These are phyloP conservation scores for Phrynosoma blainvillii DNA, from an alignment of 2,113 vertebrate genomes.

Conservation along the genomic window DNA sequence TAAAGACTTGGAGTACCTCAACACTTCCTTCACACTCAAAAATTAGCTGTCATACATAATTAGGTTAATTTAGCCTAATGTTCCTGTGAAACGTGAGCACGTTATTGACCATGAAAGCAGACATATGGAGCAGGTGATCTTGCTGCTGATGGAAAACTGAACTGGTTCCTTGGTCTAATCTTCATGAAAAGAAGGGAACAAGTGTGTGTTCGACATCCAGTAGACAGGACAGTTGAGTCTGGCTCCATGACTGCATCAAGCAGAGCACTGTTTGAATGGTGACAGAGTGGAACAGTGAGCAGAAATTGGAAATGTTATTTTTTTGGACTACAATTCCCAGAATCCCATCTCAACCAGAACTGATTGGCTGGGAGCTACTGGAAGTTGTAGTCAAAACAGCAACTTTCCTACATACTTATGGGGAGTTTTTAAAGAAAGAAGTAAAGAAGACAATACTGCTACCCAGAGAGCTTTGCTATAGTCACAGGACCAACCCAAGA, in stretches of 20 bases:
- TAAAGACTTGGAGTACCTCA: constrained; percentile 57
- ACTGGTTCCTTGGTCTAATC: not conserved
- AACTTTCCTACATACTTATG: too few relatives aligned
- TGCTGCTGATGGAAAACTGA: constrained; percentile 42
- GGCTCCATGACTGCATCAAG: not conserved
- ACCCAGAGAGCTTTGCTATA: too few relatives aligned
- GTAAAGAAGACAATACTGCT: too few relatives aligned
- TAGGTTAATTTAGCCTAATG: constrained; percentile 67
- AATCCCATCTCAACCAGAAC: too few relatives aligned
- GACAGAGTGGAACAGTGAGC: not conserved
- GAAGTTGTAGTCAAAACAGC: too few relatives aligned
- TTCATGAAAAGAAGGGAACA: not conserved
- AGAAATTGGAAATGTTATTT: not conserved
- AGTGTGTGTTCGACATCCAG: not conserved
- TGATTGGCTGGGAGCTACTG: too few relatives aligned
- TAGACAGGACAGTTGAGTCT: not conserved
- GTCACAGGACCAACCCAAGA: too few relatives aligned
- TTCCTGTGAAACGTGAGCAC: constrained; percentile 59
- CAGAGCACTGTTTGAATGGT: not conserved
- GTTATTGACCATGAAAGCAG: constrained; percentile 72
- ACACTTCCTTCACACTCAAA: constrained; percentile 64
- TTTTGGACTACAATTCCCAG: too few relatives aligned
- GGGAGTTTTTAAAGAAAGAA: too few relatives aligned
- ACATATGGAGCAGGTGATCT: constrained; percentile 71
- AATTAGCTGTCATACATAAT: constrained; percentile 78